Evolutionary conservation across 2,797 vertebrate genomes (phyloP), one percentile per base, ranked within the genome.

Genomic region (Danio albolineatus): DNA sequence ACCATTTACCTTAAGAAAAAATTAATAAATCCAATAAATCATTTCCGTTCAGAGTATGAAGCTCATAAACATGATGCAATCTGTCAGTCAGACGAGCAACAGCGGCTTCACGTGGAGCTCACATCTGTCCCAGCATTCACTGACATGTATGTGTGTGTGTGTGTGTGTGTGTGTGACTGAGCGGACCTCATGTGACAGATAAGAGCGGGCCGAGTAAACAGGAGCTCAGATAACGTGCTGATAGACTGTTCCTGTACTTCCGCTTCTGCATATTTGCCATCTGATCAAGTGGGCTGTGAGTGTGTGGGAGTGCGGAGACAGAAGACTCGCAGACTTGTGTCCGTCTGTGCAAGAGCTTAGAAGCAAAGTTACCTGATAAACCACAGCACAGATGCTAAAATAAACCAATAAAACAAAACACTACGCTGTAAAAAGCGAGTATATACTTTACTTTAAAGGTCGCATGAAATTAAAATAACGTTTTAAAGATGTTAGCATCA

Each of bases 241-340:
- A 96, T 94, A 95, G 59, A 80, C 87, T 91, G 92, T 91, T 93
- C 92, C 89, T 86, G 83, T n/a, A 89, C 89, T 95, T 95, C 95
- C 91, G 90, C 91, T 89, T 83, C 79, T 86, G 85, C 87, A 83
- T 94, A 89, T 93, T 93, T 92, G 89, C 89, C 85, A 87, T 89
- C 89, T 84, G 81, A 87, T 79, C 80, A 83, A 73, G 81, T 81
- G 79, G 86, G 78, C 69, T 74, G 62, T 84, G 79, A 84, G 78
- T 85, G 51, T 69, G 77, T 79, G 72, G 61, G 57, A 70, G 76
- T 67, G 17, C 65, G 77, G 43, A 62, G 38, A 56, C 56, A 10
- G 54, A 49, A 60, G 43, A 78, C 64, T 21, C 21, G 54, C 54
- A 70, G 65, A 70, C 76, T 78, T 14, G 57, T 59, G 60, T 81